Percentiles rank a stretch among this genome's conserved stretches.
Evolutionary conservation across 2,888 invertebrate genomes (phyloP).

Genomic region (Drosophila infuscata): DNA sequence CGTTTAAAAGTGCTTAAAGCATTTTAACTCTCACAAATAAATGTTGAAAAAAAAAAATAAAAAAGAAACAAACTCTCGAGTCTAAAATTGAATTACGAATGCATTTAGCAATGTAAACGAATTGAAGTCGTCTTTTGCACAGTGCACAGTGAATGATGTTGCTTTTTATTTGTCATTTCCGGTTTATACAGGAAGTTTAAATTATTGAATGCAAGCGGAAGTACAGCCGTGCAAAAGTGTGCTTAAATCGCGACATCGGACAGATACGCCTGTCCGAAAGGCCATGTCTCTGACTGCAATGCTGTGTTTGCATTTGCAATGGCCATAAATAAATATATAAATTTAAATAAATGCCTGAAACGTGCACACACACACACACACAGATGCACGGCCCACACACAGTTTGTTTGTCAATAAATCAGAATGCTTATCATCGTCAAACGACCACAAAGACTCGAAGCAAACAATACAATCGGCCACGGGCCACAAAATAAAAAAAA

Average conservation of each 20-base stretch:
- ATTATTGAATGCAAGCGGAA: slow-evolving; percentile 77
- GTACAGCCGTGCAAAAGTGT: slow-evolving; percentile 59
- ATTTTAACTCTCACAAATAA: neutral
- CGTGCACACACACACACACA: slow-evolving; percentile 7
- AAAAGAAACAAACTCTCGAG: too few species aligned
- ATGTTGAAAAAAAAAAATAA: neutral
- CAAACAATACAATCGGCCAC: slow-evolving; percentile 64
- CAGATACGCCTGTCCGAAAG: slow-evolving; percentile 15
- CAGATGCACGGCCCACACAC: slow-evolving; percentile 24
- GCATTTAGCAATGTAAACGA: slow-evolving; percentile 13
- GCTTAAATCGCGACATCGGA: slow-evolving; percentile 46
- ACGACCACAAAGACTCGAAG: slow-evolving; percentile 76
- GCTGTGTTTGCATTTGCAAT: slow-evolving; percentile 49
- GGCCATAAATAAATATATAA: slow-evolving; percentile 74
- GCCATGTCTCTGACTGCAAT: slow-evolving; percentile 19
- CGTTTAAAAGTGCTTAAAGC: neutral
- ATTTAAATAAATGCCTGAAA: slow-evolving; percentile 74
- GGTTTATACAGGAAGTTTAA: slow-evolving; percentile 75
- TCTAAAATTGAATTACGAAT: slow-evolving; percentile 8
- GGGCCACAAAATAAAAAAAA: slow-evolving; percentile 24
- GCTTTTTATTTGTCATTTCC: slow-evolving; percentile 78
- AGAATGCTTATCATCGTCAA: slow-evolving; percentile 82
- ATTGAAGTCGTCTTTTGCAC: slow-evolving; percentile 17
- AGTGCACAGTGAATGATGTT: slow-evolving; percentile 55
- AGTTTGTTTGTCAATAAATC: slow-evolving; percentile 82